Base-by-base conservation (phyloP, 1,140 invertebrate species). In the Centruroides vittatus region DNA sequence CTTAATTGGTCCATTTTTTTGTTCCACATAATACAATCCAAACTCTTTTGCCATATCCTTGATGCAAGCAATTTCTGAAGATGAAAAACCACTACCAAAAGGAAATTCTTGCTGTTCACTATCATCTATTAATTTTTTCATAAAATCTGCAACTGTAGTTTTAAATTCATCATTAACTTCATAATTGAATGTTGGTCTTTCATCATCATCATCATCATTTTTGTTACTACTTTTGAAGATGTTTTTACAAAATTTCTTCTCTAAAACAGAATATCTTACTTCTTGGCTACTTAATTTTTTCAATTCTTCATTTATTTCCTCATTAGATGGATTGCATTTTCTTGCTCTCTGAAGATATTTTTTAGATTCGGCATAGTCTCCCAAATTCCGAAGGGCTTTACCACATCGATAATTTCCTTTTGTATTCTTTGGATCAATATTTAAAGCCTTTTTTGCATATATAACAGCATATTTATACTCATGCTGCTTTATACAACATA, bases 331-430 rank as follows among this genome's bases (percentile, higher is more conserved):
- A 76, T 93, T 86, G 58, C 86, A 67, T 65, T 76, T 61, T 58
- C 81, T 55, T 11, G 93, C 84, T 61, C 80, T 76, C 65, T 86
- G 73, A 72, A 95, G 97, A 70, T 92, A 85, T 59, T 79, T 72
- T 10, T 85, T 76, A 0, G 93, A 93, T 46, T 79, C 70, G 57
- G 91, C 81, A 3, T 85, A 82, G 54, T 94, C 90, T 48, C 82
- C 82, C 6, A 90, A 70, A 0, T 77, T 81, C 46, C 93, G 68
- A 61, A 84, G 76, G 1, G 90, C 89, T 76, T 83, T 68, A 0
- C 89, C 94, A 65, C 88, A 77, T 68, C 94, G 80, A 70, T 92
- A 98, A 1, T 89, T 74, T 0, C 86, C 93, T 74, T 98, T 98
- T 3, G 89, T 84, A 75, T 89, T 95, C 10, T 82, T 80, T 0